These are phyloP conservation scores for Sebastes minor DNA, from an alignment of 2,797 vertebrate species.

Conservation along the genomic window DNA sequence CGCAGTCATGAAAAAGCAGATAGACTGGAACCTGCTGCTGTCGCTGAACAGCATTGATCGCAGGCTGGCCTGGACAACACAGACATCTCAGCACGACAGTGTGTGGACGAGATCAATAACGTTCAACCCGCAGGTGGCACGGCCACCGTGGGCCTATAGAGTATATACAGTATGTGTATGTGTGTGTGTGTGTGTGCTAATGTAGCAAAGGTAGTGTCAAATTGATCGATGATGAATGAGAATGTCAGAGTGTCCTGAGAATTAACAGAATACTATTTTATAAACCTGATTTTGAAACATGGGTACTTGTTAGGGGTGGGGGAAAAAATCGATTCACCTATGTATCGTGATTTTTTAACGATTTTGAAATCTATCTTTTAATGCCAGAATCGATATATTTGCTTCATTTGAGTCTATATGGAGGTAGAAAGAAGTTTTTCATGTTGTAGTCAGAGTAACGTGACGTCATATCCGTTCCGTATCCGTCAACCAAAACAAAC, in stretches of 20 bases:
- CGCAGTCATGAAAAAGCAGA: conserved; percentile 22
- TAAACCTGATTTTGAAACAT: background rate
- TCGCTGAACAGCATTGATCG: conserved; percentile 60
- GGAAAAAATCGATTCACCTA: too few relatives aligned
- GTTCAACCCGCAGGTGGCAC: conserved; percentile 22
- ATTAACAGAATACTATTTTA: background rate
- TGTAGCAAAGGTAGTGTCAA: background rate
- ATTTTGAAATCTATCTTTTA: too few relatives aligned
- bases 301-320: background rate
- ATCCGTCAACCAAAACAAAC: too few relatives aligned
- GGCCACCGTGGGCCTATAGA: background rate
- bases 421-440: too few relatives aligned
- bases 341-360: too few relatives aligned
- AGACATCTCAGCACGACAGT: conserved; percentile 42
- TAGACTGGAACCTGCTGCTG: conserved; percentile 37
- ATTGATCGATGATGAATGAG: background rate
- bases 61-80: conserved; percentile 14
- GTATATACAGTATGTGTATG: too few relatives aligned
- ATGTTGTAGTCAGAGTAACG: too few relatives aligned
- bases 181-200: background rate
- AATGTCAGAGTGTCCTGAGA: background rate
- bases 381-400: too few relatives aligned
- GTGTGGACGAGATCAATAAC: conserved; percentile 52
- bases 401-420: too few relatives aligned
- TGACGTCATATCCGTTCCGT: too few relatives aligned